Percentiles rank a stretch among this genome's conserved stretches.
These are phyloP conservation scores for Pithys albifrons DNA, from an alignment of 2,113 vertebrate genomes.

Conservation along the genomic window DNA sequence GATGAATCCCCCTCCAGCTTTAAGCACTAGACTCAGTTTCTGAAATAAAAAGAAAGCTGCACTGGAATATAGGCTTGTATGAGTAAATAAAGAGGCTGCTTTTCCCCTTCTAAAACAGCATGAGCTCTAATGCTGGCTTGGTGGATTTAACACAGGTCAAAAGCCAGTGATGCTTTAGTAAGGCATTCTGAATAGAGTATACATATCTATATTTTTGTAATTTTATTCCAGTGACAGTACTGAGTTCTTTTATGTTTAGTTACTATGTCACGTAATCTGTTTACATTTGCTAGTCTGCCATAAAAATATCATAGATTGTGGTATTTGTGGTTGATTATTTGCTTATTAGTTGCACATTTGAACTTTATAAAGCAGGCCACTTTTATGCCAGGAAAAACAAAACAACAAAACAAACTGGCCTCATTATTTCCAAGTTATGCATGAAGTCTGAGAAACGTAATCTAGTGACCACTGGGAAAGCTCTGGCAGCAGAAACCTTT, in stretches of 20 bases:
- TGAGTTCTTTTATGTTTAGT: neutral
- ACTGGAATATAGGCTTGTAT: neutral
- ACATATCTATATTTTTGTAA: neutral
- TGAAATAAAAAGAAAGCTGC: neutral
- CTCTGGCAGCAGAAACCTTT: conserved; percentile 23
- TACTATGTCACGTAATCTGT: neutral
- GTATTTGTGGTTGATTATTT: neutral
- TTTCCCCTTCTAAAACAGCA: neutral
- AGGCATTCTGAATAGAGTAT: neutral
- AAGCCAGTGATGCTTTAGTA: neutral
- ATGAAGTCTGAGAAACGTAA: neutral
- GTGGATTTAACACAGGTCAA: neutral
- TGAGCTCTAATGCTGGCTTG: neutral
- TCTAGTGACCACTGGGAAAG: neutral
- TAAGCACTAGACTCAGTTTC: neutral
- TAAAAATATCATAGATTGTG: neutral
- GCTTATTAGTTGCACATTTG: neutral
- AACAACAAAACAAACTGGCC: neutral
- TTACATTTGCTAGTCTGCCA: neutral
- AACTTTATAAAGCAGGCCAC: conserved; percentile 6
- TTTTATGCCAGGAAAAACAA: neutral
- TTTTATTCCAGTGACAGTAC: neutral
- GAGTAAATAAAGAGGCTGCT: neutral
- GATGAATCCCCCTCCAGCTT: neutral
- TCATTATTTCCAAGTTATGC: conserved; percentile 26